These are phyloP conservation scores for Hemithea aestivaria DNA, from an alignment of 2,888 invertebrate genomes.

Conservation along the genomic window DNA sequence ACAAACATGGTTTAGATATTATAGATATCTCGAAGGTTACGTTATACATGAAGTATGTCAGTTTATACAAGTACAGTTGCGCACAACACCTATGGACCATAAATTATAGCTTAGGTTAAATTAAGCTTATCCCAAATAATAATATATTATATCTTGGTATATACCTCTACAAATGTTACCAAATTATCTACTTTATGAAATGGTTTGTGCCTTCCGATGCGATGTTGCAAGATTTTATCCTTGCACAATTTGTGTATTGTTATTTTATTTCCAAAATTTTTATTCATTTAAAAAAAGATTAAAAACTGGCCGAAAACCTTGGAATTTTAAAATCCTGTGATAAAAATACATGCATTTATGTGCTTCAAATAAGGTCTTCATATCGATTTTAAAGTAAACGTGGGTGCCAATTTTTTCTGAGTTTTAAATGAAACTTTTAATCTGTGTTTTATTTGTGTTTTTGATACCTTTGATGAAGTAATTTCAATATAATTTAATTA, in stretches of 20 bases:
- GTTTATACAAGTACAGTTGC: constrained; percentile 14
- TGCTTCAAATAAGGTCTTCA: constrained; percentile 33
- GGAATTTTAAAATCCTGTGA: constrained; percentile 59
- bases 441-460: constrained; percentile 52
- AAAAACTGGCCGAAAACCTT: constrained; percentile 40
- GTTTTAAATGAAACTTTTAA: constrained; percentile 56
- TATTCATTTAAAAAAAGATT: constrained; percentile 35
- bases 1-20: constrained; percentile 19
- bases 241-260: constrained; percentile 32
- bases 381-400: constrained; percentile 26
- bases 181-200: constrained; percentile 41
- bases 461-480: constrained; percentile 48
- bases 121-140: constrained; percentile 24
- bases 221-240: constrained; percentile 36
- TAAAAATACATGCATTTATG: constrained; percentile 39
- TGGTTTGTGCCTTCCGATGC: constrained; percentile 50
- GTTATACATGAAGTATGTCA: constrained; percentile 7
- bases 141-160: constrained; percentile 19
- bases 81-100: constrained; percentile 24
- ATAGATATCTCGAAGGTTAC: constrained; percentile 11
- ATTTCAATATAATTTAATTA: constrained; percentile 47
- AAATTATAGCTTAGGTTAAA: constrained; percentile 14
- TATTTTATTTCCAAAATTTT: constrained; percentile 41
- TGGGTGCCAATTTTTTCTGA: constrained; percentile 60
- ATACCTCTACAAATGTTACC: constrained; percentile 56